Base-by-base conservation (phyloP, 2,888 invertebrate species). In the Euclidia mi region DNA sequence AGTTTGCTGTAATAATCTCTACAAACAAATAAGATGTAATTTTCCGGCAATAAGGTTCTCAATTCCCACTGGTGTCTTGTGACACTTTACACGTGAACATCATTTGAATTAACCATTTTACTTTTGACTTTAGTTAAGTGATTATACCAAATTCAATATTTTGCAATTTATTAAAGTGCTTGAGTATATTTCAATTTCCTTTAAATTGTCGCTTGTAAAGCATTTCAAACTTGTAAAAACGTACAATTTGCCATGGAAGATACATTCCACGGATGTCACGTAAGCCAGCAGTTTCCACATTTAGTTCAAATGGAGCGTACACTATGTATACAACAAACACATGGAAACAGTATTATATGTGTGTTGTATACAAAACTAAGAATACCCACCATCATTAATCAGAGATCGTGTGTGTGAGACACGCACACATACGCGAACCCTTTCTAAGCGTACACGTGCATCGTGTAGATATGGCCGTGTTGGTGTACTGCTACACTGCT, bases 231-330 rank as follows among this genome's bases (percentile, higher is more conserved):
- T n/a, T n/a, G 47, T 29, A 63, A 69, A 52, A 69, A 50, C 28
- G 40, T 65, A 20, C 20, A 31, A 47, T 61, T 60, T 49, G 48
- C 34, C 58, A 65, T 59, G 61, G 59, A 71, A 69, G 58, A 74
- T 65, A 68, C 71, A 80, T 74, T 76, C 78, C 77, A 60, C 71
- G 71, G 77, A 81, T 82, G 84, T 84, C 87, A 82, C 83, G 85
- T 87, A 81, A 81, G 73, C 70, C 65, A 65, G 75, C 79, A 78
- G 77, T 84, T 86, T 86, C 86, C 87, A 87, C 81, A 78, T 88
- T 83, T 85, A 85, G 80, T 80, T 72, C 75, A 83, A 81, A 85
- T 76, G 75, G 66, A 72, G 65, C 67, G 65, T 64, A 50, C 25
- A 56, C 38, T 59, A 56, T 63, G 51, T 60, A 67, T 75, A 71